phyloP scores from a whole-genome alignment of 2,888 invertebrate genomes.

The Priocnemis perturbator region DNA sequence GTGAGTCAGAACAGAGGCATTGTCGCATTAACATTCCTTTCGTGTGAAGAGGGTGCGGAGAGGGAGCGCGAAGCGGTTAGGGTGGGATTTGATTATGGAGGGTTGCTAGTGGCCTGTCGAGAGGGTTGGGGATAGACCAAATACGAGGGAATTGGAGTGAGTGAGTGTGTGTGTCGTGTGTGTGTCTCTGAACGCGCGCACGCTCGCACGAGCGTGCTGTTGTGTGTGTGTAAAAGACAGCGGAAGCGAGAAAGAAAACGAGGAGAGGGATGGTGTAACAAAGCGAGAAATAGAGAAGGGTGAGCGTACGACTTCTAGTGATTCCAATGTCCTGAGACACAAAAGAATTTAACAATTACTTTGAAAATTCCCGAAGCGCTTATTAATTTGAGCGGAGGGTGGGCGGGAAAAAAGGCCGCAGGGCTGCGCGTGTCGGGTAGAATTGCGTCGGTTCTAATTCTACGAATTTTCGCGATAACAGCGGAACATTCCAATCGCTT shows the following conservation, averaged over 20 bases:
- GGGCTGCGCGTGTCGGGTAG: conserved; percentile 4
- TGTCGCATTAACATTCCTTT: conserved; percentile 75
- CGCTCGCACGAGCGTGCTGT: neutral
- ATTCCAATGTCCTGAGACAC: neutral
- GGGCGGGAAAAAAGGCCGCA: conserved; percentile 40
- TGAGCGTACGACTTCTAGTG: conserved; percentile 34
- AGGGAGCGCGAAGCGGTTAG: conserved; percentile 65
- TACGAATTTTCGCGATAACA: too few relatives aligned
- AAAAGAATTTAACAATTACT: conserved; percentile 41
- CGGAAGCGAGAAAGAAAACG: neutral
- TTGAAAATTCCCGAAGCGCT: conserved; percentile 20
- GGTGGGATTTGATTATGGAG: conserved; percentile 74
- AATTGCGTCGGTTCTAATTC: too few relatives aligned
- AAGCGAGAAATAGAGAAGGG: conserved; percentile 26
- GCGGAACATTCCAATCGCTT: too few relatives aligned
- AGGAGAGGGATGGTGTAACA: conserved; percentile 12
- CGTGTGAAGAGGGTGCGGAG: conserved; percentile 70
- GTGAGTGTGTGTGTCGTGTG: conserved; percentile 2
- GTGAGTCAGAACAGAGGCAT: conserved; percentile 72
- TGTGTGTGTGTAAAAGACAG: conserved; percentile 2
- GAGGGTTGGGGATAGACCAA: conserved; percentile 42
- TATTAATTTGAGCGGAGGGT: conserved; percentile 37
- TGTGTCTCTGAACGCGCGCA: neutral
- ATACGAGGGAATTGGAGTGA: conserved; percentile 10
- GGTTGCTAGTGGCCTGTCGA: conserved; percentile 60